phyloP scores from a whole-genome alignment of 2,888 invertebrate species.

The Rhagium mordax region DNA sequence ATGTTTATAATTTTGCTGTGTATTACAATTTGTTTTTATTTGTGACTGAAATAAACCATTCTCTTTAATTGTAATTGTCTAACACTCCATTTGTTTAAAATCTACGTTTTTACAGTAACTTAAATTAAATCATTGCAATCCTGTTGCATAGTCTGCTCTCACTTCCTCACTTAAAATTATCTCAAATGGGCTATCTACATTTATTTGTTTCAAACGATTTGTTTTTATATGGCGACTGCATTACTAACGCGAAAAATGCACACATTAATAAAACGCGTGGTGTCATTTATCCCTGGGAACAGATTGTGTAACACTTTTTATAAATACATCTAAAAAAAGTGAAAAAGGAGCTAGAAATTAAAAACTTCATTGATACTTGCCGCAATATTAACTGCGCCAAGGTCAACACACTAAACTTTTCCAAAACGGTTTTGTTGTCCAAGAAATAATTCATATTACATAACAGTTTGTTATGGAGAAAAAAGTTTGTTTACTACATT shows the following conservation, averaged over 20 bases:
- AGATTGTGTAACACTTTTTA: not conserved
- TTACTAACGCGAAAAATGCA: not conserved
- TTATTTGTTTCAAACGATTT: too few species aligned
- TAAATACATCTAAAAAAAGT: not conserved
- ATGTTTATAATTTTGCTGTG: too few species aligned
- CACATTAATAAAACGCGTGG: not conserved
- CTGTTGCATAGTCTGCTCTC: too few species aligned
- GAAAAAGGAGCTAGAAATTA: not conserved
- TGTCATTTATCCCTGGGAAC: not conserved
- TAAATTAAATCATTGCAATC: too few species aligned
- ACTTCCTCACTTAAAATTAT: too few species aligned
- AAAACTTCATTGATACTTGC: slow-evolving; percentile 11
- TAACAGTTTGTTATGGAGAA: slow-evolving; percentile 1
- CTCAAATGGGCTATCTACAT: too few species aligned
- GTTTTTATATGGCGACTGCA: too few species aligned
- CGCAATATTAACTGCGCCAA: slow-evolving; percentile 2
- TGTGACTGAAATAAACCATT: too few species aligned
- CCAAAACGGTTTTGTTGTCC: not conserved
- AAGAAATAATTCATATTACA: not conserved
- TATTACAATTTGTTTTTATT: too few species aligned
- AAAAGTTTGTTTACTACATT: slow-evolving; percentile 9
- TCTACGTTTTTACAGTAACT: too few species aligned
- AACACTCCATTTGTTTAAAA: too few species aligned
- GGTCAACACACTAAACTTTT: slow-evolving; percentile 19
- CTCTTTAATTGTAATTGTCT: too few species aligned